Evolutionary conservation across 2,888 invertebrate species (phyloP), one percentile per base, ranked within the genome.

Genomic region (Acanthosepion esculentum): DNA sequence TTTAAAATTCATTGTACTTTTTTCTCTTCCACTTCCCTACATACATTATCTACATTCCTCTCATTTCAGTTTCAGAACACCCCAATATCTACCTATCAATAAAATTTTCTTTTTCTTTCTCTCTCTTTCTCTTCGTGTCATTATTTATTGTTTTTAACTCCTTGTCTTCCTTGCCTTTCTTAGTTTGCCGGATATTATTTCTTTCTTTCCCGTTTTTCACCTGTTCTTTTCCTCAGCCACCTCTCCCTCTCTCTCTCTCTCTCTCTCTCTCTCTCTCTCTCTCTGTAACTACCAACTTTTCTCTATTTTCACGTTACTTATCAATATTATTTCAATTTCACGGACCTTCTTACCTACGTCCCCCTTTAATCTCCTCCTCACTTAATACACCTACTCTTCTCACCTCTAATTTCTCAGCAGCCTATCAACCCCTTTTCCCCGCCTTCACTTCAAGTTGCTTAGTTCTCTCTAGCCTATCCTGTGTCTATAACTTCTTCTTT

Each of bases 221-320:
- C 26, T 29, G 26, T 26, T 5, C 23, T 8, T 64, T 26, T 64
- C 29, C 29, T 23, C 41, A 41, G 3, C 2, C 41, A 41, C 29
- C 0, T 29, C 29, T 29, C 5, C 2, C n/a, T 15, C 12, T 10
- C n/a, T 5, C 3, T 10, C 0, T 78, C 12, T n/a, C 0, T 12
- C 18, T 33, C 18, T 78, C n/a, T n/a, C 18, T 5, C n/a, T 2
- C 12, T n/a, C 0, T 12, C 18, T 33, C 18, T 78, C n/a, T n/a
- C 18, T 5, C n/a, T 2, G 18, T 78, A n/a, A 33, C n/a, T 12
- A 15, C 78, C 18, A 78, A 78, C 78, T 78, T 78, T 26, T 78
- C n/a, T 8, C 78, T 78, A 2, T 59, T 59, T 59, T 59, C 26
- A 59, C 23, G 7, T 59, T 59, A 59, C 59, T 59, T 59, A 59